Base-by-base conservation (phyloP, 2,888 invertebrate species). In the Aleiodes leptofemur region DNA sequence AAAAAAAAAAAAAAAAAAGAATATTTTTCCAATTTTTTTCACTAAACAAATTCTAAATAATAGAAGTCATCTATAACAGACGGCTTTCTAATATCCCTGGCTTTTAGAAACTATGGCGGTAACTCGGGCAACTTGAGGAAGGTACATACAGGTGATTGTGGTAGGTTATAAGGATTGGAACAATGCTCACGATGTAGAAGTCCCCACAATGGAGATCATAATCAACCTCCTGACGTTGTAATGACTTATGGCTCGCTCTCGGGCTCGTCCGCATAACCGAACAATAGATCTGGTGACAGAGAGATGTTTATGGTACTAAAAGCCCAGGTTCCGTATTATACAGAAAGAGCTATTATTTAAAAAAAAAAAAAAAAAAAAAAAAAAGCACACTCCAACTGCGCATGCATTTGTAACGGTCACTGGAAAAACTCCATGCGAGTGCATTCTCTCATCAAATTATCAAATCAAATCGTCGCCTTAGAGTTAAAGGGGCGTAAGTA, bases 181-280 rank as follows among this genome's bases (percentile, higher is more conserved):
- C 86, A 86, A 87, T 86, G 85, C 84, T 84, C 85, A 81, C 86
- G 84, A 82, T 81, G 80, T 76, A 72, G 72, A 81, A 81, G 83
- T 82, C 82, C 81, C 81, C 83, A 87, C 87, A 86, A 86, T 85
- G 83, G 87, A 86, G 86, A 86, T 86, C 86, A 86, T 87, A 86
- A 86, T 86, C 86, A 85, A 86, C 78, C 76, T 80, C 82, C 81
- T 85, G 86, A 85, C 86, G 83, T 34, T 85, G 84, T 86, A 87
- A 86, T 86, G 86, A 86, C 86, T 86, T 86, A 86, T 87, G 81
- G 84, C 71, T 74, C 78, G 78, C 78, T 81, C 78, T 77, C 72
- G 73, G 69, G 72, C 76, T 73, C 69, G 73, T 79, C 79, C 79
- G 80, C 82, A 78, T 79, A 80, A 71, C 59, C 80, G 82, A 86